Percentiles rank a stretch among this genome's conserved stretches.
These are phyloP conservation scores for Drosophila lowei DNA, from an alignment of 1,140 invertebrate species.

Conservation along the genomic window DNA sequence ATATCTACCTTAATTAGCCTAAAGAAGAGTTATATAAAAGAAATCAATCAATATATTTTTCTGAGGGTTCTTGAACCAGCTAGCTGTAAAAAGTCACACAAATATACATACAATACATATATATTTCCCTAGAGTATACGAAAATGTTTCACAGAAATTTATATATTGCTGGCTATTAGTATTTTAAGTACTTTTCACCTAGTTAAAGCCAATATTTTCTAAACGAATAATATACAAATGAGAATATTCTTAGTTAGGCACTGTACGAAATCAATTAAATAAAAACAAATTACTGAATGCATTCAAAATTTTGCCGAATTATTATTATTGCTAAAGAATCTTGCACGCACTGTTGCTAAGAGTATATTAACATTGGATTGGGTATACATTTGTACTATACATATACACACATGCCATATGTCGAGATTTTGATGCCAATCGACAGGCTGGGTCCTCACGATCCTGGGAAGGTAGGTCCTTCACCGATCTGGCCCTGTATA, in stretches of 20 bases:
- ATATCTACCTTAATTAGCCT: slow-evolving; percentile 37
- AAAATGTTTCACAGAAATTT: slow-evolving; percentile 74
- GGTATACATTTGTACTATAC: too few species aligned
- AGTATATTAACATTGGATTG: too few species aligned
- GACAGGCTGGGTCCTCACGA: too few species aligned
- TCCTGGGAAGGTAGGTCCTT: too few species aligned
- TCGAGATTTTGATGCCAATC: background rate
- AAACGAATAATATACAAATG: slow-evolving; percentile 17
- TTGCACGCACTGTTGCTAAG: background rate
- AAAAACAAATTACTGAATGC: slow-evolving; percentile 12
- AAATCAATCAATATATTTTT: slow-evolving; percentile 61
- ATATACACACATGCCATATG: too few species aligned
- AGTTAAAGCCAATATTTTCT: slow-evolving; percentile 35
- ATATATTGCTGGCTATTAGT: slow-evolving; percentile 67
- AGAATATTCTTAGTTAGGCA: slow-evolving; percentile 29
- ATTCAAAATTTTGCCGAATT: too few species aligned
- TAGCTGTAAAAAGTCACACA: slow-evolving; percentile 31
- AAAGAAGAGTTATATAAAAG: slow-evolving; percentile 27
- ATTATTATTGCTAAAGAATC: slow-evolving; percentile 9
- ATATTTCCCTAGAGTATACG: slow-evolving; percentile 66
- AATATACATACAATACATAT: slow-evolving; percentile 42
- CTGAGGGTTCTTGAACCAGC: slow-evolving; percentile 38
- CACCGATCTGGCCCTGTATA: too few species aligned
- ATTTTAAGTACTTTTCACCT: slow-evolving; percentile 40
- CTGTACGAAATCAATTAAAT: slow-evolving; percentile 43